A percentile compares a stretch with the other conserved stretches of the same genome.
These are phyloP conservation scores for Pantherophis alleghaniensis DNA, from an alignment of 2,797 vertebrate genomes.

Conservation along the genomic window DNA sequence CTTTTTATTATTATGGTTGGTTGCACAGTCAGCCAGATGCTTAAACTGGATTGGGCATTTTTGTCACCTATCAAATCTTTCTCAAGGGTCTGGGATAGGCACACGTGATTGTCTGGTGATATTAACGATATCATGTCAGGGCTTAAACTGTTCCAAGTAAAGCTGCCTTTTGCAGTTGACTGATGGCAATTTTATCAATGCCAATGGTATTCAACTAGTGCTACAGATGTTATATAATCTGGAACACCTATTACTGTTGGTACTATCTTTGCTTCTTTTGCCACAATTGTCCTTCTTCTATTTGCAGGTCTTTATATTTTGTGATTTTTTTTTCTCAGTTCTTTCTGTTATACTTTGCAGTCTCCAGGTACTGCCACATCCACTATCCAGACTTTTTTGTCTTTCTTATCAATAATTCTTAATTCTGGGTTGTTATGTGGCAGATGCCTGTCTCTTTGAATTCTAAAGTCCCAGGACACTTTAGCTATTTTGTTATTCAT, in stretches of 20 bases:
- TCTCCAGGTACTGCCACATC: background rate
- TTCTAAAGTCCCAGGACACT: background rate
- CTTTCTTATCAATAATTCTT: background rate
- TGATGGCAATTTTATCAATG: background rate
- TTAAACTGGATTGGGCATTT: background rate
- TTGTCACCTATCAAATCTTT: background rate
- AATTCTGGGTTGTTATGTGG: background rate
- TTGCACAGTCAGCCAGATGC: background rate
- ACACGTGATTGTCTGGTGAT: background rate
- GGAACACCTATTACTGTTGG: background rate
- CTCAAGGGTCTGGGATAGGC: background rate
- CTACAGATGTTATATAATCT: background rate
- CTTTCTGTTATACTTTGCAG: background rate
- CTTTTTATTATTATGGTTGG: background rate
- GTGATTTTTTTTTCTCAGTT: background rate
- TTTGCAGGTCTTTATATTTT: background rate
- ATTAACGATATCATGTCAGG: background rate
- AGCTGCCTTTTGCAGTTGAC: background rate
- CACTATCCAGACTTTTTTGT: background rate
- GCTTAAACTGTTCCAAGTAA: background rate
- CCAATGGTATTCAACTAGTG: background rate
- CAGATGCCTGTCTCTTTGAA: background rate
- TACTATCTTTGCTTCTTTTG: background rate
- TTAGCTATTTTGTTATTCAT: background rate
- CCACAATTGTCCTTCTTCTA: background rate